phyloP scores from a whole-genome alignment of 2,888 invertebrate species.

The Drosophila meridionalis region DNA sequence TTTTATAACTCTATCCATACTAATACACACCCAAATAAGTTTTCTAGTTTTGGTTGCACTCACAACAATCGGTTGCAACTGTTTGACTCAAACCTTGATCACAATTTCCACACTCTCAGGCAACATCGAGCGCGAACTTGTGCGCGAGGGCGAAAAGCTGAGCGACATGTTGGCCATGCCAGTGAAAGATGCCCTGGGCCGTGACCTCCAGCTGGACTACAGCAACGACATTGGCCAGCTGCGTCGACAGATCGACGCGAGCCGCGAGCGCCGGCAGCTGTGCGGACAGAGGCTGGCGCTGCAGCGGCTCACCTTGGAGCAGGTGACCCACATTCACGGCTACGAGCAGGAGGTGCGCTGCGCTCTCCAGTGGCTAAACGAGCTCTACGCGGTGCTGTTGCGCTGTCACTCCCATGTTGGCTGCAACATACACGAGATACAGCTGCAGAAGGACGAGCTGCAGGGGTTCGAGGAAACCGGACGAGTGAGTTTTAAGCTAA shows the following conservation, averaged over 20 bases:
- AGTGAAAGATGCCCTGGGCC: constrained; percentile 91
- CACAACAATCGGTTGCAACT: constrained; percentile 26
- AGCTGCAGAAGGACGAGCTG: constrained; percentile 90
- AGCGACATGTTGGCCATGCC: constrained; percentile 92
- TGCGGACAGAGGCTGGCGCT: constrained; percentile 91
- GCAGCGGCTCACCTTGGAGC: constrained; percentile 91
- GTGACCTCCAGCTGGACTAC: constrained; percentile 89
- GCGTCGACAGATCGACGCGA: constrained; percentile 89
- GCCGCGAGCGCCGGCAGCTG: constrained; percentile 89
- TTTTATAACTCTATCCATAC: background rate
- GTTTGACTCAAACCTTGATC: constrained; percentile 7
- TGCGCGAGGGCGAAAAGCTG: constrained; percentile 91
- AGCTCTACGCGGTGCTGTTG: constrained; percentile 90
- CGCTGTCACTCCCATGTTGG: constrained; percentile 90
- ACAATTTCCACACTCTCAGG: constrained; percentile 84
- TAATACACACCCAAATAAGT: background rate
- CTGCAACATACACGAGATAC: constrained; percentile 90
- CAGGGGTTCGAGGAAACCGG: constrained; percentile 92
- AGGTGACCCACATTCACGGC: constrained; percentile 90
- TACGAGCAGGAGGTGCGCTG: constrained; percentile 92
- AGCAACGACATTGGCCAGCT: constrained; percentile 90
- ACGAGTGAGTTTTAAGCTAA: constrained; percentile 86
- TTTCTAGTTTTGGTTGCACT: constrained; percentile 2
- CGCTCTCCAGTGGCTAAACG: constrained; percentile 91
- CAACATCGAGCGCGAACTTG: constrained; percentile 88